Evolutionary conservation across 2,888 invertebrate genomes (phyloP), one percentile per base, ranked within the genome.

Genomic region (Hyposoter dolosus): DNA sequence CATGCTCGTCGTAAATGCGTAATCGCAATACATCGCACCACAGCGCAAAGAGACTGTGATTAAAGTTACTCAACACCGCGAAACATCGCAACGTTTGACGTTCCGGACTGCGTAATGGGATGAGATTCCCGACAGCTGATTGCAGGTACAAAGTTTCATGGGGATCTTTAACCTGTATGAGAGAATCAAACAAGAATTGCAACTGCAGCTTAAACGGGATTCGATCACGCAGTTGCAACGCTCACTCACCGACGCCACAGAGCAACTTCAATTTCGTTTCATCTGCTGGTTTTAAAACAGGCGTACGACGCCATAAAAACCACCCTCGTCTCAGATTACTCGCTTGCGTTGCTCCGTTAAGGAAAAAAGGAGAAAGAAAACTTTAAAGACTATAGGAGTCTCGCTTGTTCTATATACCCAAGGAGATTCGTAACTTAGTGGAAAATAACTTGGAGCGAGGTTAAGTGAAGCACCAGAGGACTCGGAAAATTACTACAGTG

Each of bases 221-320:
- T 40, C 56, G 74, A 60, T 60, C 28, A 60, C 3, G 28, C 1
- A 28, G 45, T 40, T 19, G 28, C 28, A 17, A 63, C n/a, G 5
- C 60, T 32, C 63, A 32, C 19, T 35, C 45, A 19, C 75, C 60
- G 3, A 28, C 23, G 23, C 65, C 53, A 40, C 28, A n/a, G 23
- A 15, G n/a, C 0, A 45, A 32, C 69, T 69, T 78, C 23, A 63
- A 76, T 69, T 69, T 56, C 43, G 9, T 69, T 79, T 79, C 71
- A 71, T 63, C 43, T 63, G 5, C 35, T 53, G 60, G 43, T 63
- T 35, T 40, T 40, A 56, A 23, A 68, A n/a, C 63, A 12, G 17
- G 17, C 23, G 35, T 28, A 15, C 7, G 9, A 15, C 7, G 9
- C 69, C n/a, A 69, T 78, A 69, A 78, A 78, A 43, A 23, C 45